Conservation (phyloP, 2,888 invertebrate species). For the Noctua comes region DNA sequence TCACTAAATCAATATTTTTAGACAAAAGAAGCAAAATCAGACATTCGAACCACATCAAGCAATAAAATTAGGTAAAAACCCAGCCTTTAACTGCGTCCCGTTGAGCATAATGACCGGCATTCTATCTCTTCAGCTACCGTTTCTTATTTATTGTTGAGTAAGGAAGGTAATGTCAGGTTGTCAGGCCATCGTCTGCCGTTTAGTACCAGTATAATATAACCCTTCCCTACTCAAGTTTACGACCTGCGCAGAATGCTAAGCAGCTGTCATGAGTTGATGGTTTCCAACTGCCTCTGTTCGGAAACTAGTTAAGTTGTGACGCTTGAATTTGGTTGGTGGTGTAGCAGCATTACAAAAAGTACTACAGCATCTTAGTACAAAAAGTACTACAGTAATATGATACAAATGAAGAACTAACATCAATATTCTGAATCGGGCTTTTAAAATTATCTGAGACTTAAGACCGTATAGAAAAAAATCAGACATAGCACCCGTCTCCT, state of each 20-base stretch:
- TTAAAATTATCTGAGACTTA: not conserved
- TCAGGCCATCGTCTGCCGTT: conserved; percentile 42
- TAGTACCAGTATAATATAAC: conserved; percentile 29
- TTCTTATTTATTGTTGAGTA: conserved; percentile 18
- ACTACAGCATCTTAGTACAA: not conserved
- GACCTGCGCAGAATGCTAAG: conserved; percentile 49
- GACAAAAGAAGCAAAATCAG: not conserved
- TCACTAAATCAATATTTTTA: not conserved
- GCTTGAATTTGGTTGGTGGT: not conserved
- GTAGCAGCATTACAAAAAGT: not conserved
- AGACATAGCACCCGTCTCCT: not conserved
- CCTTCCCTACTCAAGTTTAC: conserved; percentile 50
- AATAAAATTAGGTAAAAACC: conserved; percentile 6
- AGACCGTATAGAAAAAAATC: not conserved
- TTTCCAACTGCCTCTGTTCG: conserved; percentile 1
- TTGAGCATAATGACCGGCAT: conserved; percentile 5
- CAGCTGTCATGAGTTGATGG: conserved; percentile 28
- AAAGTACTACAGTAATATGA: not conserved
- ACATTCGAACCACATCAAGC: not conserved
- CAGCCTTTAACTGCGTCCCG: not conserved
- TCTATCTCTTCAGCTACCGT: not conserved
- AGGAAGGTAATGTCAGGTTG: conserved; percentile 27
- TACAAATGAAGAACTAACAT: not conserved
- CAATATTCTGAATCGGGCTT: not conserved
- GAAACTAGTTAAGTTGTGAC: conserved; percentile 11